phyloP scores from a whole-genome alignment of 2,888 invertebrate species.

The Tipula lateralis region DNA sequence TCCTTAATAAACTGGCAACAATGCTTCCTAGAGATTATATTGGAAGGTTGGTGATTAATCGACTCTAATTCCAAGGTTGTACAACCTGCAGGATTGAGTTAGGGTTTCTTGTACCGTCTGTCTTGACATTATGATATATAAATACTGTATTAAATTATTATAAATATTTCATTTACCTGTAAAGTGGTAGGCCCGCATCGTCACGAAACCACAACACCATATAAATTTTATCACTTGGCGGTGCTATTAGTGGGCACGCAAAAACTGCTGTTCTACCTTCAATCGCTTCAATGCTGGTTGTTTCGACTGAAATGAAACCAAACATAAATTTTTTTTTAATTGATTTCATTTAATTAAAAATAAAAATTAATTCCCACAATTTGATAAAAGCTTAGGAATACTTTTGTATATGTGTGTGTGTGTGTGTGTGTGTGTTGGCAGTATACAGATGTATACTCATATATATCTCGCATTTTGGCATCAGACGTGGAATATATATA shows the following conservation, averaged over 20 bases:
- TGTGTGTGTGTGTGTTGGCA: too few species aligned
- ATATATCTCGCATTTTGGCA: not conserved
- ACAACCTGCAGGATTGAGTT: too few species aligned
- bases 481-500: too few species aligned
- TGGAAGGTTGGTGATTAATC: too few species aligned
- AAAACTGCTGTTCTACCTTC: constrained; percentile 60
- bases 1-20: too few species aligned
- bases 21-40: too few species aligned
- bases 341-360: not conserved
- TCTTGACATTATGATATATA: too few species aligned
- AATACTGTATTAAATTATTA: too few species aligned
- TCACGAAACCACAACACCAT: constrained; percentile 67
- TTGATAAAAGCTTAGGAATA: not conserved
- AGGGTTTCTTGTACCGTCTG: too few species aligned
- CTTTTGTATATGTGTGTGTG: not conserved
- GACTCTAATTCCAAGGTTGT: too few species aligned
- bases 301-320: constrained; percentile 51
- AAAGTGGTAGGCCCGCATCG: constrained; percentile 59
- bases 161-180: constrained; percentile 53
- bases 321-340: not conserved
- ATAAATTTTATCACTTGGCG: constrained; percentile 59
- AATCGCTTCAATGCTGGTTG: constrained; percentile 58
- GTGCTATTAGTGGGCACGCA: constrained; percentile 61
- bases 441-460: too few species aligned
- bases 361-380: not conserved